Conservation (phyloP, 2,113 vertebrate species). For the Aythya baeri region DNA sequence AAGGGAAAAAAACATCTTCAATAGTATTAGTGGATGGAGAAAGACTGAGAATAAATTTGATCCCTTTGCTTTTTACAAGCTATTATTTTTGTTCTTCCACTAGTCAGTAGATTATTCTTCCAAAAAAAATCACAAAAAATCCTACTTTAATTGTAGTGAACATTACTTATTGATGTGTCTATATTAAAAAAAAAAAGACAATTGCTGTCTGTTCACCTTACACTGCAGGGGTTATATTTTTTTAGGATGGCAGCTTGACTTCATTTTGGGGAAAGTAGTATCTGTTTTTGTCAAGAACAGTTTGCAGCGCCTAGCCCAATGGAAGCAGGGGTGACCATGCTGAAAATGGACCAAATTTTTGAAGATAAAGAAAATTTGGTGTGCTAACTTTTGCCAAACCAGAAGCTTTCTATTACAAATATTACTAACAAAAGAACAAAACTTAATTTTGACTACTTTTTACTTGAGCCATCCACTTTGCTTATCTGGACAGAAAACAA, state of each 20-base stretch:
- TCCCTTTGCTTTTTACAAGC: neutral
- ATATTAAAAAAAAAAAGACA: too few species aligned
- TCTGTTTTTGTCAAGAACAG: neutral
- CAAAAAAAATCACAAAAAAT: neutral
- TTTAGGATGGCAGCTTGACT: neutral
- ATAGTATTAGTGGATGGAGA: neutral
- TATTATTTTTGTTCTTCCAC: neutral
- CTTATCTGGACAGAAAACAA: neutral
- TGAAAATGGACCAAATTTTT: neutral
- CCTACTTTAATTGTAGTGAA: neutral
- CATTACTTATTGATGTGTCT: accelerated
- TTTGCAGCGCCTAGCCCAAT: neutral
- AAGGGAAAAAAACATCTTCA: neutral
- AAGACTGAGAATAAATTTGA: neutral
- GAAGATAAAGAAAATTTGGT: neutral
- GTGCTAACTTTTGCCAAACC: neutral
- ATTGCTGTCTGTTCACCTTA: neutral
- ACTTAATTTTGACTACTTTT: neutral
- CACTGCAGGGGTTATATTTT: neutral
- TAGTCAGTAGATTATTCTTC: neutral
- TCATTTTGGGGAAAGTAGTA: neutral
- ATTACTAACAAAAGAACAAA: neutral
- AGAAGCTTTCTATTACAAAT: neutral
- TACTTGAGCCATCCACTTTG: neutral
- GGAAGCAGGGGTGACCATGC: neutral